Percentiles rank a stretch among this genome's conserved stretches.
Evolutionary conservation across 2,888 invertebrate genomes (phyloP).

Genomic region (Ischnus inquisitorius): DNA sequence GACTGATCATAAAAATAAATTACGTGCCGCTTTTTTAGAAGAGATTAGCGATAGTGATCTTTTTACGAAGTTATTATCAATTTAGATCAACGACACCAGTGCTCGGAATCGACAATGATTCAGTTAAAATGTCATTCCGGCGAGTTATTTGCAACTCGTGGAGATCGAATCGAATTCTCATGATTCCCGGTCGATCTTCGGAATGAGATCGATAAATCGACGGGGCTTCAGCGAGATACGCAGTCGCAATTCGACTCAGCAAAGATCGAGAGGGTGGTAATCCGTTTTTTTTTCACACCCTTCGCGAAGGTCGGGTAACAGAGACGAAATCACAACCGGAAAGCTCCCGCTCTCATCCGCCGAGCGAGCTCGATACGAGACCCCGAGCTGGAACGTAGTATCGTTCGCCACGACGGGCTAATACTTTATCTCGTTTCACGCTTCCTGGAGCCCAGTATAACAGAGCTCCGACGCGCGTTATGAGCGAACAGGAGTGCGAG

Average conservation of each 20-base stretch:
- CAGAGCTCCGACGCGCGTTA: slow-evolving; percentile 64
- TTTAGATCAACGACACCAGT: no score
- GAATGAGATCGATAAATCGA: no score
- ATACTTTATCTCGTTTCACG: slow-evolving; percentile 77
- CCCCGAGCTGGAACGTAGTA: slow-evolving; percentile 57
- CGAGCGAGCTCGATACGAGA: slow-evolving; percentile 47
- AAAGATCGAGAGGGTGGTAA: background rate
- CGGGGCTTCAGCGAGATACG: background rate
- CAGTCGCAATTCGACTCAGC: background rate
- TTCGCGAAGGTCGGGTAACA: slow-evolving; percentile 9
- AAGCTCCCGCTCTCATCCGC: slow-evolving; percentile 17
- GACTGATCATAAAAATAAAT: no score
- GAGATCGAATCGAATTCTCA: no score
- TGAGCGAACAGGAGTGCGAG: slow-evolving; percentile 49
- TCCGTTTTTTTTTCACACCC: background rate
- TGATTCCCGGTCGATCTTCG: no score
- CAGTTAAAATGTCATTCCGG: no score
- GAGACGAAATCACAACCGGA: slow-evolving; percentile 53
- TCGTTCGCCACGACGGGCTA: slow-evolving; percentile 61
- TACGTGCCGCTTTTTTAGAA: no score
- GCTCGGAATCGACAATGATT: no score
- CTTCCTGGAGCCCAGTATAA: slow-evolving; percentile 70
- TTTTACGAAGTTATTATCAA: no score
- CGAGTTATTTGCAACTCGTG: no score
- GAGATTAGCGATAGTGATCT: no score